Base-by-base conservation (phyloP, 1,140 invertebrate species). In the Leptinotarsa undecemlineata region DNA sequence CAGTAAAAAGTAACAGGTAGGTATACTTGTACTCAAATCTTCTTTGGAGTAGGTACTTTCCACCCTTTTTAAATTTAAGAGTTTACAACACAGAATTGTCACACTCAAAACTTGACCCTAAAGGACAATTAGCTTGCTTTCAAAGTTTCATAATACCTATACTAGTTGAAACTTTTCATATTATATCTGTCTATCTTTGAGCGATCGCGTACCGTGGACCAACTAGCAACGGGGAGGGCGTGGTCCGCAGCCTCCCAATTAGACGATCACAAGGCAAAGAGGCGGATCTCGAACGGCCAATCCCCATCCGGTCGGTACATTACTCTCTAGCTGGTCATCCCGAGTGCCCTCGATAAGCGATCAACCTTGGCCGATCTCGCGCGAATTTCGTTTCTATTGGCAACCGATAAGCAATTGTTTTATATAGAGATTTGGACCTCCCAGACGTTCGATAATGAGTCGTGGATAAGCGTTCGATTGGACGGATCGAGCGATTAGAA, bases 211-310 rank as follows among this genome's bases (percentile, higher is more conserved):
- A 72, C 68, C 5, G 70, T 77, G 76, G 74, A 78, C 78, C 78
- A 79, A 79, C 78, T 71, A 72, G 51, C 51, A 19, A 8, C 51
- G 68, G 63, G 68, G 48, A 62, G 70, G 76, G 76, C 68, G 76
- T 62, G 68, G 68, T 66, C 66, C 57, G 15, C 78, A 75, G 71
- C 76, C 64, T 77, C 76, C 63, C 78, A 73, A 77, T 79, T 79
- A 77, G 74, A 68, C 48, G 72, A 33, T 61, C 51, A 57, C 66
- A 67, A 57, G 42, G 19, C 17, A 66, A 68, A 73, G 74, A 76
- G 78, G 78, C 78, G 78, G 77, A 78, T 75, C 78, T 62, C 23
- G 60, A 71, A 62, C 72, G 48, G 57, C 78, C 78, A 79, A 79
- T 79, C 72, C 68, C 68, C 33, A 63, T 51, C 71, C 72, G 71